phyloP scores from a whole-genome alignment of 2,888 invertebrate genomes.

The Clivina fossor region DNA sequence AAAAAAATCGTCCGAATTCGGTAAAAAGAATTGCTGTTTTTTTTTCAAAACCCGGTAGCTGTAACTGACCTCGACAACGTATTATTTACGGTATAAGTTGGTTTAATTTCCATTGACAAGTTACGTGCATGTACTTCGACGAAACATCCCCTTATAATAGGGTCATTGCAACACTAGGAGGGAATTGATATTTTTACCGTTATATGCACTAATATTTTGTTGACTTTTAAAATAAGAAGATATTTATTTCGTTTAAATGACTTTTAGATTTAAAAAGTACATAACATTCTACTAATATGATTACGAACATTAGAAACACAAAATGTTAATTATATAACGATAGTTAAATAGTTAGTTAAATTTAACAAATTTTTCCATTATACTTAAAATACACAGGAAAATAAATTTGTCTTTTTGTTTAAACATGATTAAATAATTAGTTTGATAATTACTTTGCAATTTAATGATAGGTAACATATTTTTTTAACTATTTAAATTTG shows the following conservation, averaged over 20 bases:
- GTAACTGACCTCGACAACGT: conserved; percentile 23
- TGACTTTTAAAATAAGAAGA: not conserved
- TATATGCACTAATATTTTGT: conserved; percentile 12
- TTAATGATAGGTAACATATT: too few relatives aligned
- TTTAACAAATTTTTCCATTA: too few relatives aligned
- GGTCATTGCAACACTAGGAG: conserved; percentile 12
- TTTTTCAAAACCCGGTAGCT: conserved; percentile 6
- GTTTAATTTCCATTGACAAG: conserved; percentile 17
- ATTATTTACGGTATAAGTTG: conserved; percentile 19
- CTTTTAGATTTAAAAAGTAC: too few relatives aligned
- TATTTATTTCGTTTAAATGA: not conserved
- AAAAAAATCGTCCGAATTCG: conserved; percentile 9
- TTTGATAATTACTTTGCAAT: too few relatives aligned
- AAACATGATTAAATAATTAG: too few relatives aligned
- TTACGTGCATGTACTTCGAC: conserved; percentile 1
- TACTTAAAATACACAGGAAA: too few relatives aligned
- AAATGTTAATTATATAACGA: too few relatives aligned
- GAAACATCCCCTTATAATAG: conserved; percentile 11
- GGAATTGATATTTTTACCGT: conserved; percentile 14
- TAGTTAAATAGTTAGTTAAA: too few relatives aligned
- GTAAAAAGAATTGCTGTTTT: conserved; percentile 8
- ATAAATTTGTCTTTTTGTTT: too few relatives aligned
- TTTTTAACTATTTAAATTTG: too few relatives aligned
- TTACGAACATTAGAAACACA: too few relatives aligned
- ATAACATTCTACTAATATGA: too few relatives aligned